A percentile compares a stretch with the other conserved stretches of the same genome.
Evolutionary conservation across 2,797 vertebrate genomes (phyloP).

Genomic region (Neostethus bicornis): DNA sequence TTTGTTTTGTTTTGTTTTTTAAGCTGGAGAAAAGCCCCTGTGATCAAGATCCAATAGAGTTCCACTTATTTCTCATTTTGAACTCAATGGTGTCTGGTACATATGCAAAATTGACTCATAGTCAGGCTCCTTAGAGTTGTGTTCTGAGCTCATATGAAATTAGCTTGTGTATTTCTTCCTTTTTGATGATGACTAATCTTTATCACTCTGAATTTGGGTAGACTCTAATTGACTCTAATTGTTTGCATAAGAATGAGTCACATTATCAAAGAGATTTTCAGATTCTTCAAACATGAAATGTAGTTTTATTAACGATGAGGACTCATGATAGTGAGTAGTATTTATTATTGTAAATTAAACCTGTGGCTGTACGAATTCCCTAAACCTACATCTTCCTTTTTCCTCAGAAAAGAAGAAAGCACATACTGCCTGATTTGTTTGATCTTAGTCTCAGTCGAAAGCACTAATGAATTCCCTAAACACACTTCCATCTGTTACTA

Average conservation of each 20-base stretch:
- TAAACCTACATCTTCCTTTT: constrained; percentile 14
- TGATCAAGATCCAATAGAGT: too few species aligned
- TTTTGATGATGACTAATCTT: constrained; percentile 27
- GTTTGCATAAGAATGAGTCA: constrained; percentile 31
- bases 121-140: too few species aligned
- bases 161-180: constrained; percentile 15
- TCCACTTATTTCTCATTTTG: too few species aligned
- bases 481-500: constrained; percentile 33
- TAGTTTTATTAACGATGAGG: constrained; percentile 8
- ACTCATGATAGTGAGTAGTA: constrained; percentile 13
- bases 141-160: constrained; percentile 16
- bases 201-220: constrained; percentile 19
- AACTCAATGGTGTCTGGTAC: too few species aligned
- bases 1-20: too few species aligned
- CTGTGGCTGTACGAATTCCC: background rate
- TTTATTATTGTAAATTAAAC: constrained; percentile 19
- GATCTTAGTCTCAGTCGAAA: constrained; percentile 17
- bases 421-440: constrained; percentile 34
- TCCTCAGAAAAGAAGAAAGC: constrained; percentile 17
- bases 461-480: constrained; percentile 25
- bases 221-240: constrained; percentile 31
- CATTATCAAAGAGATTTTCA: constrained; percentile 19
- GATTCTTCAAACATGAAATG: constrained; percentile 22
- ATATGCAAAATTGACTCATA: too few species aligned
- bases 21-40: too few species aligned